Base-by-base conservation (phyloP, 2,888 invertebrate genomes). In the Dasypolia templi region DNA sequence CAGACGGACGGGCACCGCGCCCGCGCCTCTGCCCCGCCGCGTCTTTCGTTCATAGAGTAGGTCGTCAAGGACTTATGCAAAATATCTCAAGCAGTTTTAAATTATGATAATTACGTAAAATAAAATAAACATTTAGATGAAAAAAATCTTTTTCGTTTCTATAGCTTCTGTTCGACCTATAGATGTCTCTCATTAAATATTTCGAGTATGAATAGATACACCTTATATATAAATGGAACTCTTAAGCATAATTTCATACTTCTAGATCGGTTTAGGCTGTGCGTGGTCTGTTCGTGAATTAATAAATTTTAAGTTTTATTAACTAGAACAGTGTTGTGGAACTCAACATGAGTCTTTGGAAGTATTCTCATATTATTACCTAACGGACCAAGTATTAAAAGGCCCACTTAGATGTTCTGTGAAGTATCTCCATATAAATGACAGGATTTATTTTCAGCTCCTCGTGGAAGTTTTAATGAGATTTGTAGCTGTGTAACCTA, bases 401-500 rank as follows among this genome's bases (percentile, higher is more conserved):
- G 35, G 22, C 32, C 26, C 32, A 67, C 6, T 55, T 17, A 55
- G 4, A 35, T 71, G 26, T 49, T 51, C 49, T 49, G 32, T 49
- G n/a, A 51, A 64, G 17, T 17, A 35, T 53, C 32, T 64, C 26
- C 14, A n/a, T 59, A 72, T 51, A 66, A 75, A 29, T 58, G 35
- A 51, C 29, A n/a, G 14, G 14, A 44, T 51, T 6, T 42, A 39
- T 29, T 76, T 66, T 22, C 11, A 49, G 39, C 11, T 46, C 12
- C 49, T 29, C 11, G 17, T 26, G 14, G 44, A 77, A 32, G n/a
- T 42, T 61, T 9, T 22, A 42, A 49, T 55, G 69, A 49, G 26
- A 56, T 32, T 26, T 22, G 5, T 17, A 42, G 32, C 26, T 77
- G 56, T 44, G 32, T n/a, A 49, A 64, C 26, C 11, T 55, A 17